Evolutionary conservation across 1,140 invertebrate genomes (phyloP), one percentile per base, ranked within the genome.

Genomic region (Chlorops oryzae): DNA sequence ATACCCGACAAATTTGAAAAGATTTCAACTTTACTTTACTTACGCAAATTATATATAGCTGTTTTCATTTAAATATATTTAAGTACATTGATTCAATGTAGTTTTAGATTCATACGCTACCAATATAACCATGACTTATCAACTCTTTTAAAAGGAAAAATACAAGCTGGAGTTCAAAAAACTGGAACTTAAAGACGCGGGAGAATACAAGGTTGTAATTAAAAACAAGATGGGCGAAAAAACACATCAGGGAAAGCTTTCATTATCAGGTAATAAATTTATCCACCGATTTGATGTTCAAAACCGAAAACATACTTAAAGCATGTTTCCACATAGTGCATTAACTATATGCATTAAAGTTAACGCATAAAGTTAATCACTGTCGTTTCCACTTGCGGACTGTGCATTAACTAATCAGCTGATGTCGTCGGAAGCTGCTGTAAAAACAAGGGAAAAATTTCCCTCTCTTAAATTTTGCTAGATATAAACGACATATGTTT

Each of bases 181-280:
- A 42, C 76, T 83, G 1, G 78, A 83, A 52, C 73, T 88, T 37
- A 78, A 75, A 46, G 86, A 95, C 67, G 81, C 81, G 17, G 91
- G 89, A 12, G 75, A 81, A 35, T 95, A 92, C 69, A 81, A 85
- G 56, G 84, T 84, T 50, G 78, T 81, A 13, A 73, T 92, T 27
- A 79, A 78, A 10, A 94, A 92, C 65, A 80, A 83, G 62, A 71
- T 86, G 9, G 92, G 89, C 39, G 83, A 85, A 63, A 82, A 80
- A 60, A 77, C 78, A 27, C 78, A 84, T 17, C 80, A 84, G 58
- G 87, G 83, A 21, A 77, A 81, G 22, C 63, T 93, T 0, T 79
- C 79, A 21, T 79, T 93, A 35, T 82, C 80, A 57, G 80, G 86
- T 88, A 74, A 80, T 34, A 21, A 77, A 28, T n/a, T n/a, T n/a